Base-by-base conservation (phyloP, 2,797 vertebrate species). In the Podargus strigoides region DNA sequence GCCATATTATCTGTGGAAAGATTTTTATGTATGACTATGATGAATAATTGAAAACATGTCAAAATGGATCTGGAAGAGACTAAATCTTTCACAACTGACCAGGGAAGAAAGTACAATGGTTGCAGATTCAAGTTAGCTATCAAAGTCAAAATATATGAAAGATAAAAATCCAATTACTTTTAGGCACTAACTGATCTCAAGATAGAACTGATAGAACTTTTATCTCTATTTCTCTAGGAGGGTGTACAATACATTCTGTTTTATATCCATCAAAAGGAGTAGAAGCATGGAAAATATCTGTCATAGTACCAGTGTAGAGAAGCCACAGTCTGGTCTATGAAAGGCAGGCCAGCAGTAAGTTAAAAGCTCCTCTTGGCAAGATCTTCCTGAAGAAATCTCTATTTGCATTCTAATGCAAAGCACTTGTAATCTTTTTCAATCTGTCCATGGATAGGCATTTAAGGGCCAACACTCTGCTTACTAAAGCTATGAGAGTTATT, bases 141-240 rank as follows among this genome's bases (percentile, higher is more conserved):
- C 66, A 91, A 90, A 86, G 85, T 41, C 28, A 56, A 94, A 95
- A 85, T 87, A 94, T 75, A 58, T 81, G 50, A 90, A 94, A 63
- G 94, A 93, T 47, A 85, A 85, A 93, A 95, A 87, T 68, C 39
- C 86, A 93, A 76, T 91, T 90, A 93, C 36, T 47, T 94, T 93
- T 58, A 84, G 53, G 49, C 85, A 94, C 42, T 87, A 93, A 72
- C 84, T 47, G 68, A 87, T 96, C 87, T 95, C 56, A 75, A 50
- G 58, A 68, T 74, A 92, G 92, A 94, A 87, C 73, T 22, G 70
- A 85, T 56, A 32, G 55, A 90, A 53, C 16, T 75, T 93, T 56
- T 85, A 70, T 94, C 24, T 90, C 50, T 62, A 12, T 90, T 94
- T 74, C 53, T 94, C 46, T 90, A 85, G 37, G n/a, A 93, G 24